These are phyloP conservation scores for Eurytoma adleriae DNA, from an alignment of 2,888 invertebrate genomes.

Conservation along the genomic window DNA sequence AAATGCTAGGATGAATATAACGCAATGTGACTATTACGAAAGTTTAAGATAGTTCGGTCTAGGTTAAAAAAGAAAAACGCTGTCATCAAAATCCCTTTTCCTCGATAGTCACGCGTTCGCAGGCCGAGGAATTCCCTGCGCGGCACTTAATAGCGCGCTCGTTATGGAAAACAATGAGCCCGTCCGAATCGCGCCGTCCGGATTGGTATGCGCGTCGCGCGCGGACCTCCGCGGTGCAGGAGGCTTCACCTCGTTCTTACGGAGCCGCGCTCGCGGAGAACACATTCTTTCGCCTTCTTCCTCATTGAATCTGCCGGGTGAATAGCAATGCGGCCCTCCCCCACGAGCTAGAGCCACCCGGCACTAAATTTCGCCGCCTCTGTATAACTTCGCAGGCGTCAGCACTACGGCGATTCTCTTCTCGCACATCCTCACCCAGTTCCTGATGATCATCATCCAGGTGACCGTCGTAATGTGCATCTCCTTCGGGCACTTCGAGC, in stretches of 20 bases:
- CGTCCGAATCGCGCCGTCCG: slow-evolving; percentile 8
- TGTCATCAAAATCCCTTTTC: too few species aligned
- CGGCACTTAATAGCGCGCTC: slow-evolving; percentile 3
- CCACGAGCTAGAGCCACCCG: not conserved
- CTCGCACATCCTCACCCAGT: slow-evolving; percentile 88
- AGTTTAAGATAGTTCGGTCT: too few species aligned
- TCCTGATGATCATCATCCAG: slow-evolving; percentile 85
- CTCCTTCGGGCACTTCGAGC: slow-evolving; percentile 80
- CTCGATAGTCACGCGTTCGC: too few species aligned
- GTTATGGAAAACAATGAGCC: slow-evolving; percentile 52
- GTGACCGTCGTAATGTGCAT: slow-evolving; percentile 80
- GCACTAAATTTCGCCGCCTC: not conserved
- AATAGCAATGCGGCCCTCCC: slow-evolving; percentile 11
- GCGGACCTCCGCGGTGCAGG: slow-evolving; percentile 26
- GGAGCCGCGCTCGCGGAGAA: not conserved
- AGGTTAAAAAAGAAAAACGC: too few species aligned
- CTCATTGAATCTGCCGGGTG: slow-evolving; percentile 31
- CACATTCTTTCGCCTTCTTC: slow-evolving; percentile 28
- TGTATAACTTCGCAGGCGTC: slow-evolving; percentile 78
- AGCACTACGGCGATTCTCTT: slow-evolving; percentile 87
- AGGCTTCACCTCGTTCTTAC: not conserved
- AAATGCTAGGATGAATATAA: too few species aligned
- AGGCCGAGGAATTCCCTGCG: not conserved
- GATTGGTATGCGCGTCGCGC: slow-evolving; percentile 43
- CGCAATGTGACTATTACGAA: too few species aligned